phyloP scores from a whole-genome alignment of 1,140 invertebrate species.

The Nasonia longicornis region DNA sequence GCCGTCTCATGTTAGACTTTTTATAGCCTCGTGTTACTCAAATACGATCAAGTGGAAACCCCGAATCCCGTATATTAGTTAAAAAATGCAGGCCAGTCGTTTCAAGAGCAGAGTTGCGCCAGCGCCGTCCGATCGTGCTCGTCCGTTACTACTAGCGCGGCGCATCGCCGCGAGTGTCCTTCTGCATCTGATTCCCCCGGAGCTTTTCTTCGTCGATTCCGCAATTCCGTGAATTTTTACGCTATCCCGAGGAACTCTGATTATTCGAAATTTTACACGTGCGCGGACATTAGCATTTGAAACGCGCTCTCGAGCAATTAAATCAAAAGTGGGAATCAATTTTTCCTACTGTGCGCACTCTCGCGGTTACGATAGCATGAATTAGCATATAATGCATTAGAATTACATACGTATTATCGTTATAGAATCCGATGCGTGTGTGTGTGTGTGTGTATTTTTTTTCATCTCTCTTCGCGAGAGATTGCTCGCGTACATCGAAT shows the following conservation, averaged over 20 bases:
- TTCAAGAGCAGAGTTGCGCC: neutral
- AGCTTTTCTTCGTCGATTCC: neutral
- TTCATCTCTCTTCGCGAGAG: neutral
- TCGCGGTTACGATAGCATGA: neutral
- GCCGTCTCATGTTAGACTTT: neutral
- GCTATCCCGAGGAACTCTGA: neutral
- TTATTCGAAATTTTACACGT: neutral
- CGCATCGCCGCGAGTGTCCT: neutral
- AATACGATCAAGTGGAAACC: neutral
- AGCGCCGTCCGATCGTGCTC: neutral
- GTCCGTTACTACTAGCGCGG: neutral
- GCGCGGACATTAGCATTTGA: neutral
- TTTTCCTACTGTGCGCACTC: neutral
- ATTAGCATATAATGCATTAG: conserved; percentile 20
- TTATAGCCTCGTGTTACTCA: neutral
- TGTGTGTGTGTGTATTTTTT: neutral
- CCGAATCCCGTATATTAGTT: neutral
- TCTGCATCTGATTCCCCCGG: neutral
- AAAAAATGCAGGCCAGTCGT: neutral
- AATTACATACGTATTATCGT: conserved; percentile 13
- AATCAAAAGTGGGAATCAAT: neutral
- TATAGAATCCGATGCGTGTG: neutral
- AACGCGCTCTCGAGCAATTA: neutral
- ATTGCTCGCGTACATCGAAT: neutral
- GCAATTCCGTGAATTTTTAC: neutral